Evolutionary conservation across 2,888 invertebrate species (phyloP), one percentile per base, ranked within the genome.

Genomic region (Busseola fusca): DNA sequence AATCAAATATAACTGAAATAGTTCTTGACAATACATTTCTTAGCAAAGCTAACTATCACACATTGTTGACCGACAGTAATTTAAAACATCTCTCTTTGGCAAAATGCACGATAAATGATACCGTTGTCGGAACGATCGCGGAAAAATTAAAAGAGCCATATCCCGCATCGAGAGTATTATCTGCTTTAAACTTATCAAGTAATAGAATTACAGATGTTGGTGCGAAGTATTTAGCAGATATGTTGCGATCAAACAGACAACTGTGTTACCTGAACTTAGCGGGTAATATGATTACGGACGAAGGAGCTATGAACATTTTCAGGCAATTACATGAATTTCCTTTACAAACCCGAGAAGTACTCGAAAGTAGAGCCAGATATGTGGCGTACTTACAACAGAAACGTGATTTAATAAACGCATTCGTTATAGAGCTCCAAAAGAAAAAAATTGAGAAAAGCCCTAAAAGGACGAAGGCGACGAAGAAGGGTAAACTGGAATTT

Each of bases 171-270:
- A 88, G 84, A 72, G 83, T 83, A 4, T 74, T 94, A 58, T 68
- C 72, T 3, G 74, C 87, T 25, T 77, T 94, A 0, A 94, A 92
- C 76, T 71, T 94, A 40, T 83, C 93, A 3, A 86, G 89, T 0
- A 94, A 94, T 52, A 86, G 65, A 67, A 92, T 94, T 16, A 91
- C 93, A 2, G 90, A 94, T 80, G 14, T 73, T 0, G 94, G 94
- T 1, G 90, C 86, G 0, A 86, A 80, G 30, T 76, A 76, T 72
- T 60, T 94, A 66, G 90, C 88, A 1, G 73, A 88, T 4, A 86
- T 86, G 0, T 69, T 94, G 7, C 84, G 92, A 63, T 72, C 87
- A 0, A 94, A 94, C 68, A 87, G 91, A 72, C 81, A 87, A 14
- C 70, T 94, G 1, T 65, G 76, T 18, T 93, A 93, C 69, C 69